Evolutionary conservation across 2,888 invertebrate genomes (phyloP), one percentile per base, ranked within the genome.

Genomic region (Chymomyza procnemis): DNA sequence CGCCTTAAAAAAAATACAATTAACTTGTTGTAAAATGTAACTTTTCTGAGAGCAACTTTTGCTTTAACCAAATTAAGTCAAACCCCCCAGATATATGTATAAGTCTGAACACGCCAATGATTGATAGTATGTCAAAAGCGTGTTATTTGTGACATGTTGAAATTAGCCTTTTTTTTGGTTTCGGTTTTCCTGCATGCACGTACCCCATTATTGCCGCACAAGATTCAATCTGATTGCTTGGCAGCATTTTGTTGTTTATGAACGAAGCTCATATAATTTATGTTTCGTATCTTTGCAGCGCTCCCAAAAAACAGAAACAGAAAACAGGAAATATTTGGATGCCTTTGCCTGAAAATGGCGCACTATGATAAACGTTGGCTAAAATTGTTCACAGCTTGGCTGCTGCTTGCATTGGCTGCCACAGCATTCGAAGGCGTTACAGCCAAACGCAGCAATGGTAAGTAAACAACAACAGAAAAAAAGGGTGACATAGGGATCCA

Each of bases 331-430:
- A 6, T 46, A 46, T 22, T 21, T 85, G 74, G 72, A 81, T 81
- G 81, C 86, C 66, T 66, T 59, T 58, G 61, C 66, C 74, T 61
- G 71, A 72, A 81, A 50, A 90, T 90, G 90, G 83, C 84, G 67
- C 86, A 80, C 74, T 87, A 81, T 88, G 89, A 89, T 88, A 79
- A 88, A 81, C 88, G 86, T 73, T 86, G 86, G 88, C 72, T 86
- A 69, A 88, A 82, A 69, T 73, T 87, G 67, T 81, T 87, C 73
- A 65, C 86, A 58, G 64, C 74, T 75, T 71, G 73, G 72, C 76
- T 64, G 59, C 59, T 68, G 62, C 65, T 74, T 56, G 26, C 26
- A 26, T 26, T 62, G 65, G 54, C 47, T 60, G 66, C 52, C 76
- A 61, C 67, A 77, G 58, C 41, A 69, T 64, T 83, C 69, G 74